Conservation (phyloP, 2,113 vertebrate species). For the Cervus canadensis region DNA sequence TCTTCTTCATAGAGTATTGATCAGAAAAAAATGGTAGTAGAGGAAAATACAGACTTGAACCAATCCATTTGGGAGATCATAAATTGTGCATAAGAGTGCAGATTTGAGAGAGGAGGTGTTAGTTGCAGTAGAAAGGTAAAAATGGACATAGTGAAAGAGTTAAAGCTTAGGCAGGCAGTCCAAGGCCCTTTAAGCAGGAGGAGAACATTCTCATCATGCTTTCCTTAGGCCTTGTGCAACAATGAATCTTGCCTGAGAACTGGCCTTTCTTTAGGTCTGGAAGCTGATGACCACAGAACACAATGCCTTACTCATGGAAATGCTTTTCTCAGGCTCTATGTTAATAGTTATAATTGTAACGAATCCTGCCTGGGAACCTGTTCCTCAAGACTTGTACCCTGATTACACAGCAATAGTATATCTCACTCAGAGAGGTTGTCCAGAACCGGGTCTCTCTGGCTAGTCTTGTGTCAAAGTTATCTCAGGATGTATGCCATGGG, state of each 20-base stretch:
- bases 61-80: background rate
- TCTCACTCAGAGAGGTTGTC: background rate
- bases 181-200: background rate
- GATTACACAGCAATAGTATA: background rate
- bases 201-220: background rate
- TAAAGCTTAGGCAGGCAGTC: background rate
- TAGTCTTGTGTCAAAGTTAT: background rate
- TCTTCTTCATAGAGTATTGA: background rate
- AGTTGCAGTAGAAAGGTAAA: background rate
- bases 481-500: background rate
- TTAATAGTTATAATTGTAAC: background rate
- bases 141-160: background rate
- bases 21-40: background rate
- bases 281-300: background rate
- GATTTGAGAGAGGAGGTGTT: background rate
- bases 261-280: background rate
- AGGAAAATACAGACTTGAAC: background rate
- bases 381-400: background rate
- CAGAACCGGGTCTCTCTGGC: background rate
- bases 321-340: background rate
- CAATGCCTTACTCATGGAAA: background rate
- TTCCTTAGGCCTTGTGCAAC: background rate
- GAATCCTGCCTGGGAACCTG: background rate
- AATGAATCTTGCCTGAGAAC: background rate
- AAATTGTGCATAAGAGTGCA: rapidly evolving